Conservation (phyloP, 2,113 vertebrate genomes). For the Microcebus jonahi region DNA sequence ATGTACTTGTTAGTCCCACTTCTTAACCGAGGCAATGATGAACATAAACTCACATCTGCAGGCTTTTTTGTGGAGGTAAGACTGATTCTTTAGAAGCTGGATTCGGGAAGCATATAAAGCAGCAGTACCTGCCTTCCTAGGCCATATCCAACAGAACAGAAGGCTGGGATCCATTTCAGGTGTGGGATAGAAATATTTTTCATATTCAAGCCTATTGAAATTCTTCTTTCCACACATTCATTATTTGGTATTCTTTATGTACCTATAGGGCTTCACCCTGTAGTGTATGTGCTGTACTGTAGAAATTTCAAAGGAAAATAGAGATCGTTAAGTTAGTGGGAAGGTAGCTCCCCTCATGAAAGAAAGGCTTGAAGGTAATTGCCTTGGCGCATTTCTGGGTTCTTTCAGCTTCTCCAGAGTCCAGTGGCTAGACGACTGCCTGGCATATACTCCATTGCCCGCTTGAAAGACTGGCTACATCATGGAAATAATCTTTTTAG, state of each 20-base stretch:
- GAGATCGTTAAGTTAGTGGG: not conserved
- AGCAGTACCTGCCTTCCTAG: not conserved
- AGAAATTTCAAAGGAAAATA: constrained; percentile 13
- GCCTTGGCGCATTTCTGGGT: constrained; percentile 34
- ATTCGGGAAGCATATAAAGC: not conserved
- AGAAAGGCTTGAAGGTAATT: constrained; percentile 1
- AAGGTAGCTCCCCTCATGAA: not conserved
- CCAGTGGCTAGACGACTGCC: constrained; percentile 72
- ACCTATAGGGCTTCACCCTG: not conserved
- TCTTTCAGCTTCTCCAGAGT: constrained; percentile 78
- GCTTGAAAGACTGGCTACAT: constrained; percentile 68
- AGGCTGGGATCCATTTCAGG: not conserved
- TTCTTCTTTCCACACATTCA: not conserved
- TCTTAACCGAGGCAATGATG: constrained; percentile 75
- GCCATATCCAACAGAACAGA: not conserved
- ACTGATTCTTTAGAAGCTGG: not conserved
- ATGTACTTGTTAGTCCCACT: constrained; percentile 75
- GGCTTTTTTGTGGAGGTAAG: constrained; percentile 80
- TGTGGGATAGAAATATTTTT: not conserved
- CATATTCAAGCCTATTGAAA: not conserved
- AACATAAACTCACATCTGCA: constrained; percentile 74
- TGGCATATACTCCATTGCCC: constrained; percentile 47
- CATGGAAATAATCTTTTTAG: constrained; percentile 59
- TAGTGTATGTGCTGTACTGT: not conserved
- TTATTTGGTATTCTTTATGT: not conserved